Evolutionary conservation across 2,888 invertebrate species (phyloP).

Genomic region (Sisyra nigra): DNA sequence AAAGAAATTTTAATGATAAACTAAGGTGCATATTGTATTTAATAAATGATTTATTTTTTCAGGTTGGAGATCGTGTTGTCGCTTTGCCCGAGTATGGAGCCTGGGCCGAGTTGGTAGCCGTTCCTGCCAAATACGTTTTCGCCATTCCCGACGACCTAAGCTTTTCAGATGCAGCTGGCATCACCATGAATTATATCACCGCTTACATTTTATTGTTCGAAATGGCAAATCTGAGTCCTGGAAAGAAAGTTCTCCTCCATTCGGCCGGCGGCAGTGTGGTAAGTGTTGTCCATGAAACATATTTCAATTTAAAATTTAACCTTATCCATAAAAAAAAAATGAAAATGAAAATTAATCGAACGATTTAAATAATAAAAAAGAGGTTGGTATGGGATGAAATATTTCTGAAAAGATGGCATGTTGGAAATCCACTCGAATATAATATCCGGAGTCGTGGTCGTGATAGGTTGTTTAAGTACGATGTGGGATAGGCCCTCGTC

Average conservation of each 20-base stretch:
- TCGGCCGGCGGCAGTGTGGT: slow-evolving; percentile 82
- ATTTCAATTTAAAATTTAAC: too few relatives aligned
- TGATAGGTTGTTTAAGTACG: too few relatives aligned
- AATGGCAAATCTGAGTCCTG: slow-evolving; percentile 57
- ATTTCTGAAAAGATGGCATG: too few relatives aligned
- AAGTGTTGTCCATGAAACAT: slow-evolving; percentile 28
- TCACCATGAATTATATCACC: slow-evolving; percentile 74
- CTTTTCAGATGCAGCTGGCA: slow-evolving; percentile 64
- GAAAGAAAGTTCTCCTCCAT: slow-evolving; percentile 68
- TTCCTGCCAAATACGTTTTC: slow-evolving; percentile 68
- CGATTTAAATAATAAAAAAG: too few relatives aligned
- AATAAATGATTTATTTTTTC: slow-evolving; percentile 13
- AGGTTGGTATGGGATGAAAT: too few relatives aligned
- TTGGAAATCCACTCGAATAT: too few relatives aligned
- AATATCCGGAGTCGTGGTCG: too few relatives aligned
- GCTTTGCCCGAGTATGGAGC: slow-evolving; percentile 71
- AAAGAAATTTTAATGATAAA: neutral
- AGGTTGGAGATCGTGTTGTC: slow-evolving; percentile 71
- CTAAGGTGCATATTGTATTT: too few relatives aligned
- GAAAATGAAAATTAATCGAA: too few relatives aligned
- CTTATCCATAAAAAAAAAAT: too few relatives aligned
- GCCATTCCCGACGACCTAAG: slow-evolving; percentile 58
- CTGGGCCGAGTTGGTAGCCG: slow-evolving; percentile 73
- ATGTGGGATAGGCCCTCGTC: too few relatives aligned
- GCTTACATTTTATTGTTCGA: slow-evolving; percentile 77